Base-by-base conservation (phyloP, 2,888 invertebrate genomes). In the Toxonevra muliebris region DNA sequence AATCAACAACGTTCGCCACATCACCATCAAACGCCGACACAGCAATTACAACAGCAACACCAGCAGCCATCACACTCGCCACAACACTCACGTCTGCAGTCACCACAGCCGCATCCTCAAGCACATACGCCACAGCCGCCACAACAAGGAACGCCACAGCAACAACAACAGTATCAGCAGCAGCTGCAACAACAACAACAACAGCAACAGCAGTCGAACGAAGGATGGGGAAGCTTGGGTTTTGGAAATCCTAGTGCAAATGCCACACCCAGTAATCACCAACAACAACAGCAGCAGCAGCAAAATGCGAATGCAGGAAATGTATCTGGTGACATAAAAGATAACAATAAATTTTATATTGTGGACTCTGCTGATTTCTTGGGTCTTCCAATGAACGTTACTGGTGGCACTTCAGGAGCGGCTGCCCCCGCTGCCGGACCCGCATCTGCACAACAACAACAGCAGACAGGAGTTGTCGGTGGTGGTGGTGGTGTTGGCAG, bases 301-400 rank as follows among this genome's bases (percentile, higher is more conserved):
- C 77, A 76, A 66, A 76, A 75, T 67, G 75, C 71, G 60, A 55
- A 67, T 69, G 60, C 73, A 15, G 69, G 72, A 30, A 72, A 70
- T 61, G 67, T 70, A 52, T 64, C 72, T 52, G 75, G 78, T 17
- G 82, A 81, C 67, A 71, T 77, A 9, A 83, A 84, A 73, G 81
- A 83, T 68, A 82, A 82, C 66, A 78, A 77, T 69, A 85, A 85
- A 73, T 85, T 82, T 66, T 85, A 83, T 63, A 82, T 84, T 68
- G 83, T 85, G 20, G 84, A 84, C 74, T 81, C 85, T 60, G 76
- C 80, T 65, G 85, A 85, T 72, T 84, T 85, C 75, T 79, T 85
- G 69, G 83, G 84, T 75, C 83, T 85, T 80, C 84, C 84, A 77
- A 78, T 84, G 78, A 81, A 80, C 72, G 84, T 83, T 41, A 74